phyloP scores from a whole-genome alignment of 2,113 vertebrate genomes.

The Datnioides undecimradiatus region DNA sequence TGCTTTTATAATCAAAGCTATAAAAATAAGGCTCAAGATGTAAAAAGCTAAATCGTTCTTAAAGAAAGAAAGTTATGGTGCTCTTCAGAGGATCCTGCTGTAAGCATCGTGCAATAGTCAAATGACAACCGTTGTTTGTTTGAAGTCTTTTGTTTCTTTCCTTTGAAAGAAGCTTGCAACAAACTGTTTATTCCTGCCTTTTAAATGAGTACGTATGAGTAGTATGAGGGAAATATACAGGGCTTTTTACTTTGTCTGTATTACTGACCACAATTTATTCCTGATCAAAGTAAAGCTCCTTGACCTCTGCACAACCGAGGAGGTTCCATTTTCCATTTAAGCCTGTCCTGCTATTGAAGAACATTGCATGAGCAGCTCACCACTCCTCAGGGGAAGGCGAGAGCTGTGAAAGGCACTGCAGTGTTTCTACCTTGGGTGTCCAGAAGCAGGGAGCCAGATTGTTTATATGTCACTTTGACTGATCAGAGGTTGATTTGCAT shows the following conservation, averaged over 20 bases:
- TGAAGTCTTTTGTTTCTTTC: not conserved
- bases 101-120: too few species aligned
- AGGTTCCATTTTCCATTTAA: not conserved
- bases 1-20: too few species aligned
- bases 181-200: not conserved
- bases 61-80: too few species aligned
- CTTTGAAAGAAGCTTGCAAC: not conserved
- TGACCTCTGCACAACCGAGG: not conserved
- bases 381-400: slow-evolving; percentile 12
- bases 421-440: slow-evolving; percentile 35
- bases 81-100: too few species aligned
- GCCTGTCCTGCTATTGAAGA: slow-evolving; percentile 1
- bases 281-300: not conserved
- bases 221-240: not conserved
- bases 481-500: slow-evolving; percentile 64
- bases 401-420: slow-evolving; percentile 9
- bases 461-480: slow-evolving; percentile 64
- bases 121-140: too few species aligned
- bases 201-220: not conserved
- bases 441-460: slow-evolving; percentile 27
- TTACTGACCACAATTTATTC: not conserved
- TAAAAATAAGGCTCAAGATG: too few species aligned
- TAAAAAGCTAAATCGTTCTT: too few species aligned
- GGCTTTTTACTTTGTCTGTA: not conserved
- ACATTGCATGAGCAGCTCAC: not conserved